Evolutionary conservation across 2,113 vertebrate species (phyloP), one percentile per base, ranked within the genome.

Genomic region (Dipodomys spectabilis): DNA sequence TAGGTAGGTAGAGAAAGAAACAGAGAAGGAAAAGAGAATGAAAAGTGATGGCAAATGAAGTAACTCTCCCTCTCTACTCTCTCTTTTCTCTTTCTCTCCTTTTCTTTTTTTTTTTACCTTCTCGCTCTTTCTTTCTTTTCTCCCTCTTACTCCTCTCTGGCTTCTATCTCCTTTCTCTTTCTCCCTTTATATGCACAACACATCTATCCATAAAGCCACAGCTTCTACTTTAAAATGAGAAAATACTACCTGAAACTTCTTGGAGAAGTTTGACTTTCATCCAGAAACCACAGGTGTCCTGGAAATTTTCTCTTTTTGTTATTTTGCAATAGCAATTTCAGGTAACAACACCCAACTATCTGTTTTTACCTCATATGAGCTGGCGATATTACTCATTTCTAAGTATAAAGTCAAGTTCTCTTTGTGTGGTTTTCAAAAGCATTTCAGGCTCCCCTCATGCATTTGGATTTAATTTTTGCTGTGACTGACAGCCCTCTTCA

Each of bases 221-320:
- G 64, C 25, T 57, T 28, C 11, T 62, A 30, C 39, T 83, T 86
- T n/a, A 82, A 85, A 82, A 79, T 79, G 84, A 94, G 84, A 85
- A 92, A 77, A 79, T 32, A 28, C 6, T 53, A 12, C 71, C 35
- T 9, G 19, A 65, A 88, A 80, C 62, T 20, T 67, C 19, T 44
- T 85, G 32, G 77, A 90, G 78, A 62, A 67, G 4, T 81, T 93
- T 86, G 39, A 53, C 15, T 89, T 94, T 78, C 92, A 80, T 28
- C 57, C 23, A 7, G 32, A 88, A 91, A 68, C 45, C 9, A 32
- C 27, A 35, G 28, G 25, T 11, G 6, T 86, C 74, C 39, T 74
- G 20, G 84, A 60, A 67, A 71, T 1, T 30, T 65, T 78, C 18
- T 32, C 16, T 79, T 91, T 79, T 91, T 85, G 53, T 94, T 15